phyloP scores from a whole-genome alignment of 1,140 invertebrate species.

The Fragariocoptes setiger region DNA sequence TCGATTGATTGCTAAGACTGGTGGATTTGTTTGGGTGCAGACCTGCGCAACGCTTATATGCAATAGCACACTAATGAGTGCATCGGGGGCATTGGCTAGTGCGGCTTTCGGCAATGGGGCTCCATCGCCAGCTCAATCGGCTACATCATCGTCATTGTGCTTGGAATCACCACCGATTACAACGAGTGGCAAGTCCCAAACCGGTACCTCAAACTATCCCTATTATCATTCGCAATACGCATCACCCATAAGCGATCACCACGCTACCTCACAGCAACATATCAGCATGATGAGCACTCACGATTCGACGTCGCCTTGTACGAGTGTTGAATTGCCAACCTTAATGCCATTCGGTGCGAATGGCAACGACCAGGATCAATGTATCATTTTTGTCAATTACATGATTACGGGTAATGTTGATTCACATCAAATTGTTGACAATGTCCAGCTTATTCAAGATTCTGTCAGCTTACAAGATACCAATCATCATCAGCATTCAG shows the following conservation, averaged over 20 bases:
- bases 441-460: too few species aligned
- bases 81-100: neutral
- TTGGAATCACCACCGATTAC: neutral
- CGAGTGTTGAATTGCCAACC: neutral
- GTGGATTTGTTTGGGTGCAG: conserved; percentile 80
- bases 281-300: neutral
- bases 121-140: neutral
- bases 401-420: conserved; percentile 37
- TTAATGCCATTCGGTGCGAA: neutral
- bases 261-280: neutral
- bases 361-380: conserved; percentile 35
- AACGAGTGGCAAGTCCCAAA: neutral
- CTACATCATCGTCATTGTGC: neutral
- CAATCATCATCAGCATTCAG: too few species aligned
- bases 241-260: too few species aligned
- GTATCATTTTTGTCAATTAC: conserved; percentile 81
- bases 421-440: conserved; percentile 5
- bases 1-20: conserved; percentile 71
- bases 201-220: neutral
- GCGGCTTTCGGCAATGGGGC: neutral
- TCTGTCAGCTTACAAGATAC: too few species aligned
- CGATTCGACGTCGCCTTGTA: neutral
- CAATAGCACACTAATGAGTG: conserved; percentile 57
- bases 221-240: neutral
- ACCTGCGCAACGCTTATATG: conserved; percentile 84